Evolutionary conservation across 2,113 vertebrate genomes (phyloP).

Genomic region (Donacobius atricapilla): DNA sequence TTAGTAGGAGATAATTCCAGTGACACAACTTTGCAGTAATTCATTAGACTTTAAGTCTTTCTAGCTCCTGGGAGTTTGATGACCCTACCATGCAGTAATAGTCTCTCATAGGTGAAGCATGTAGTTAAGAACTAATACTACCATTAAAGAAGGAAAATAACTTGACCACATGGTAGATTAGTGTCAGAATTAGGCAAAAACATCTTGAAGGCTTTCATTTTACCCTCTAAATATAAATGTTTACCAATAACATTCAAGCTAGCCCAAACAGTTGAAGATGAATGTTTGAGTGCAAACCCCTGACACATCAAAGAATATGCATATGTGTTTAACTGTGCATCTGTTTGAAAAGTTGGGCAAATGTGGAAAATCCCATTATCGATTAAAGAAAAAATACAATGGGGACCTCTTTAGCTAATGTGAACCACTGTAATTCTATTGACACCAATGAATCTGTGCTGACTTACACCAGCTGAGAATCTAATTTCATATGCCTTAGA

Average conservation of each 20-base stretch:
- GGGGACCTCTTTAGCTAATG: background rate
- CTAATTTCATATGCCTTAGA: constrained; percentile 12
- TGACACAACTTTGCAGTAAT: background rate
- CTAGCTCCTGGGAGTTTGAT: background rate
- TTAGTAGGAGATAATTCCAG: background rate
- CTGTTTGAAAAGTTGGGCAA: background rate
- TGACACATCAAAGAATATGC: background rate
- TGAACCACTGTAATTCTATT: constrained; percentile 42
- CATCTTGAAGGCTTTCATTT: background rate
- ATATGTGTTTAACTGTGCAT: background rate
- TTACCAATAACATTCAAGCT: background rate
- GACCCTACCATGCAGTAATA: background rate
- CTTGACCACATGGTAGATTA: background rate
- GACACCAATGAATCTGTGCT: background rate
- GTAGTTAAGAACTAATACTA: background rate
- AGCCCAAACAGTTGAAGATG: background rate
- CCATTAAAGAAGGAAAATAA: background rate
- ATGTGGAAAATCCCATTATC: constrained; percentile 17
- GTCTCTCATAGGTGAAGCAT: background rate
- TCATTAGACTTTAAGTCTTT: background rate
- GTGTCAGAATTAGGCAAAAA: background rate
- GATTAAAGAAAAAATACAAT: background rate
- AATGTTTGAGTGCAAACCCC: background rate
- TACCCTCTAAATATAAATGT: background rate
- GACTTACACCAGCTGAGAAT: constrained; percentile 36